Evolutionary conservation across 1,140 invertebrate genomes (phyloP), one percentile per base, ranked within the genome.

Genomic region (Drosophila biarmipes): DNA sequence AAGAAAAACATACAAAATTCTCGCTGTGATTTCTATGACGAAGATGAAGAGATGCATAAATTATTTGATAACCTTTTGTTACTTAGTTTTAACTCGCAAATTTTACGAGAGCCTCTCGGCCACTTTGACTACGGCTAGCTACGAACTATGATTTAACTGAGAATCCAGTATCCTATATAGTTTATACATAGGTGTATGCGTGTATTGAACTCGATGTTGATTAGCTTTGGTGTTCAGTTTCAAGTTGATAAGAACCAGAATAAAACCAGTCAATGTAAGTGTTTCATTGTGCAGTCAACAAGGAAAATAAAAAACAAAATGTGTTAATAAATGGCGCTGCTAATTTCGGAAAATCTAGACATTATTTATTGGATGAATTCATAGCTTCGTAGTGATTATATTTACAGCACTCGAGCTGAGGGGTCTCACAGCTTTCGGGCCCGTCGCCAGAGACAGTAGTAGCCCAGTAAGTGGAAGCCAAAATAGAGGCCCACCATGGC

Each of bases 401-500:
- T 78, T 59, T 71, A 76, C 58, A 76, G 40, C 58, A 48, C 38
- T 34, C n/a, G 19, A 37, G 5, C 17, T 6, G 42, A 27, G 29
- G 15, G 21, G 17, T 15, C 29, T 93, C 93, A 95, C 92, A 94
- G 94, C 84, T 93, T 93, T 63, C 93, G 93, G 27, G 95, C 94
- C 73, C 95, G 93, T 54, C 94, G 93, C 91, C 94, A 93, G 1
- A 97, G 92, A 52, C 94, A 96, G 8, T 95, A 67, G 46, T 94
- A 95, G 0, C 94, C 96, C 1, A 96, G 79, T 0, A 95, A 42
- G 89, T 97, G 96, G 91, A 97, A 97, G 24, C 92, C 62, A 6
- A 94, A 67, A 80, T 96, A 96, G 6, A 97, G 90, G 0, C 93
- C 80, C 14, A 94, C 38, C 92, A 97, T 94, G 1, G 94, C 94